A percentile compares a stretch with the other conserved stretches of the same genome.
phyloP scores from a whole-genome alignment of 2,113 vertebrate species.

The Ammodytes marinus region DNA sequence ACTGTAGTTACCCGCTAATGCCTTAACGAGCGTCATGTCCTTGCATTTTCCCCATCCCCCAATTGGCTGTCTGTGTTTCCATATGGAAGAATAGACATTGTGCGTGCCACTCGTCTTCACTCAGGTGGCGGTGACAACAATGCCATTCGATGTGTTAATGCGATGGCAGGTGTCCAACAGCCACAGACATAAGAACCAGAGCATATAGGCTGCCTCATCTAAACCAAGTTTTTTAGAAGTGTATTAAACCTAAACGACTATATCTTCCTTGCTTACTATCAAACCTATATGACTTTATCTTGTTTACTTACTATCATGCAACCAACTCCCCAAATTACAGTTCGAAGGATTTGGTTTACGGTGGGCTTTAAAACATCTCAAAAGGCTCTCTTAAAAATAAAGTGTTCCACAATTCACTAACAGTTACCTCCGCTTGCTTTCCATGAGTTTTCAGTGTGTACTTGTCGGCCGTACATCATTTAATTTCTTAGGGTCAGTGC shows the following conservation, averaged over 20 bases:
- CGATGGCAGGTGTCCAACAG: conserved; percentile 1
- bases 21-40: conserved; percentile 44
- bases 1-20: conserved; percentile 5
- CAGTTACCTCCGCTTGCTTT: neutral
- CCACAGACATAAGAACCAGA: neutral
- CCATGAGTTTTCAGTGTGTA: neutral
- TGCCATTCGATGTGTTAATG: conserved; percentile 38
- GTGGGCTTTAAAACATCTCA: neutral
- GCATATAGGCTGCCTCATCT: too few species aligned
- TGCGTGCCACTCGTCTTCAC: neutral
- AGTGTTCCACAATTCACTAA: neutral
- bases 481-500: conserved; percentile 40
- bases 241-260: too few species aligned
- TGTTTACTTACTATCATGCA: too few species aligned
- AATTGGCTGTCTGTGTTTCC: conserved; percentile 30
- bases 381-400: conserved; percentile 4
- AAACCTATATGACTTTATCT: too few species aligned
- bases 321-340: too few species aligned
- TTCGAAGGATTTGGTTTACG: too few species aligned
- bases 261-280: too few species aligned
- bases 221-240: too few species aligned
- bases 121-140: neutral
- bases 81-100: conserved; percentile 9
- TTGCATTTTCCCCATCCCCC: conserved; percentile 3
- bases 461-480: neutral